Conservation (phyloP, 1,140 invertebrate genomes). For the Heliconius congener region DNA sequence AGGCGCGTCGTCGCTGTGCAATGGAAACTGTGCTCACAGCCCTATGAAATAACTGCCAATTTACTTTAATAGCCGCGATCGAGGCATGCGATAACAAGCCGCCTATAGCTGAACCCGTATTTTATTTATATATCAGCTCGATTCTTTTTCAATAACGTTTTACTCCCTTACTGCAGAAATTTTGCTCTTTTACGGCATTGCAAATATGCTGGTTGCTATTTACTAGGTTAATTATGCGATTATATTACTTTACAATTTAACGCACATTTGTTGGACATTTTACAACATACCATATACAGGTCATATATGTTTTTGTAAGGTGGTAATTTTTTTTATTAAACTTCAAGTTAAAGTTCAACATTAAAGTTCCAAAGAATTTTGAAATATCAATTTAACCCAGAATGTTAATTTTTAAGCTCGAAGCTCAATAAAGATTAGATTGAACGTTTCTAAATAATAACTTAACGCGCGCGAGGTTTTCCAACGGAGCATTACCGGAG, state of each 20-base stretch:
- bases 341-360: background rate
- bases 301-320: background rate
- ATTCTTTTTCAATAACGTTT: constrained; percentile 80
- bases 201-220: constrained; percentile 71
- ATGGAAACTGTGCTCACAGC: constrained; percentile 77
- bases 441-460: constrained; percentile 30
- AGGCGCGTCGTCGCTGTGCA: constrained; percentile 66
- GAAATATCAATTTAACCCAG: background rate
- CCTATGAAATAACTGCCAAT: constrained; percentile 74
- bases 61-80: constrained; percentile 74
- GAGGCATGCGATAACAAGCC: constrained; percentile 81
- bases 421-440: background rate
- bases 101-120: constrained; percentile 81
- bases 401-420: background rate
- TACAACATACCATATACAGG: background rate
- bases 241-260: constrained; percentile 43
- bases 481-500: constrained; percentile 32
- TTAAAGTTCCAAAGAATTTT: background rate
- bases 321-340: background rate
- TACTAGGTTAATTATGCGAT: constrained; percentile 72
- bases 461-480: constrained; percentile 29
- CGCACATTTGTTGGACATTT: background rate
- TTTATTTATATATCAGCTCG: constrained; percentile 81
- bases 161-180: constrained; percentile 74
- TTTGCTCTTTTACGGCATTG: constrained; percentile 76